Base-by-base conservation (phyloP, 2,113 vertebrate species). In the Trinectes maculatus region DNA sequence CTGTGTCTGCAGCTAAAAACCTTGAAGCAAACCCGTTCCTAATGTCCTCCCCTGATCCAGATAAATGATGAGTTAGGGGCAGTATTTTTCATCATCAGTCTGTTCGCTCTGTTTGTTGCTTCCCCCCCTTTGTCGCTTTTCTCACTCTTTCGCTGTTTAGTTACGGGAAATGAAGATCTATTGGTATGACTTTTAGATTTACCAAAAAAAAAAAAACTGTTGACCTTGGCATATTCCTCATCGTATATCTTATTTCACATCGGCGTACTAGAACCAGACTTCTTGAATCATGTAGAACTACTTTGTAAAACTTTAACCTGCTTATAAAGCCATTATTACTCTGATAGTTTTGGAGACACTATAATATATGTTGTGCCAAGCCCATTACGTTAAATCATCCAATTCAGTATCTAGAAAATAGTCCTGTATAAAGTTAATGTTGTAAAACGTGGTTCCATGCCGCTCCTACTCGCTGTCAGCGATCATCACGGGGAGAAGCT, bases 401-500 rank as follows among this genome's bases (percentile, higher is more conserved):
- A n/a, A n/a, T n/a, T n/a, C n/a, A n/a, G n/a, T n/a, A n/a, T n/a
- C n/a, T n/a, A n/a, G n/a, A n/a, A n/a, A n/a, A 21, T 28, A 8
- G 3, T 28, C 15, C 25, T 8, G 24, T 33, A 43, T 18, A 44
- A 5, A 26, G 25, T 65, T 49, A 8, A 52, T 31, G 10, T n/a
- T 28, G 15, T 40, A 58, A 13, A 43, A 43, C 42, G 22, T 28
- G 26, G n/a, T 28, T 43, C 25, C 25, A 12, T 19, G 25, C 25
- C 28, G 42, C 52, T 65, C 54, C 40, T 48, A 59, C 57, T 70
- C 24, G 8, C 40, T 75, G 60, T 65, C 66, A 55, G 65, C 60
- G 40, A 31, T 40, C 46, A 26, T 58, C 79, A 73, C 55, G 40
- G n/a, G 63, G 57, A 58, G 46, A 54, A 61, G 60, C 77, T 71